Percentiles rank a stretch among this genome's conserved stretches.
Conservation (phyloP, 2,888 invertebrate species). For the Acrobasis consociella region DNA sequence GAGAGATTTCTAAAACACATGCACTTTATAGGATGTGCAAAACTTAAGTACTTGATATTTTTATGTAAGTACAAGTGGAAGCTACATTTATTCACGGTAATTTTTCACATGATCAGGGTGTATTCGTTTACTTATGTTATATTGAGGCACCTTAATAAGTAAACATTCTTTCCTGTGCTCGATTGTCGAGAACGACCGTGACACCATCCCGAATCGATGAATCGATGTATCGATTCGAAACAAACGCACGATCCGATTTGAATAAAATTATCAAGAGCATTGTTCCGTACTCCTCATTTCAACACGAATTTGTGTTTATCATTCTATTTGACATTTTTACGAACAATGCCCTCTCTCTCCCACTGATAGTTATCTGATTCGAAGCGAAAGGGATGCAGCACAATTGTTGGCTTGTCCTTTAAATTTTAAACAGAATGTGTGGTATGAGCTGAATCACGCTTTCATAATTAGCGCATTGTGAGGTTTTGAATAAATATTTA, state of each 20-base stretch:
- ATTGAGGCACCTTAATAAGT: no score
- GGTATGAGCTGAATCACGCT: constrained; percentile 73
- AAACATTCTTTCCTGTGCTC: background rate
- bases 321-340: constrained; percentile 80
- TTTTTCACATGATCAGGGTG: no score
- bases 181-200: constrained; percentile 18
- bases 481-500: constrained; percentile 49
- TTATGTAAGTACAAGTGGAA: no score
- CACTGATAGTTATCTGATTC: constrained; percentile 40
- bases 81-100: no score
- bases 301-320: constrained; percentile 78
- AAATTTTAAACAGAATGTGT: constrained; percentile 58
- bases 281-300: constrained; percentile 63
- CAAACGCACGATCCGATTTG: constrained; percentile 45
- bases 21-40: no score
- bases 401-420: constrained; percentile 60
- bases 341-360: constrained; percentile 69
- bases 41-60: no score
- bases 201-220: constrained; percentile 21
- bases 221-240: constrained; percentile 21
- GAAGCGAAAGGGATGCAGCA: constrained; percentile 57
- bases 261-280: constrained; percentile 69
- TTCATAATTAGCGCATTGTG: constrained; percentile 58
- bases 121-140: no score
- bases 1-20: no score